Base-by-base conservation (phyloP, 2,797 vertebrate species). In the Avahi laniger region DNA sequence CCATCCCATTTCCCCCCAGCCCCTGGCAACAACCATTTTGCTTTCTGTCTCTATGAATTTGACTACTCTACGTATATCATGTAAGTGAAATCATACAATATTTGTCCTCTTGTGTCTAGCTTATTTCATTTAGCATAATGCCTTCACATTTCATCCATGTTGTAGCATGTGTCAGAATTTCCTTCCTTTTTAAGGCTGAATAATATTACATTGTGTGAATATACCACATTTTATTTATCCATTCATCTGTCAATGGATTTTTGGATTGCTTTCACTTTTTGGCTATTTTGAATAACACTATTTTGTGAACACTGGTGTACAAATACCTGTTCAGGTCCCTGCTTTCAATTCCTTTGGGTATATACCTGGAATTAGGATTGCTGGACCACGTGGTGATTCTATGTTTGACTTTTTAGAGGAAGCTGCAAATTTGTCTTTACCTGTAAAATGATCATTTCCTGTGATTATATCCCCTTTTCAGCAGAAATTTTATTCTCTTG, bases 401-500 rank as follows among this genome's bases (percentile, higher is more conserved):
- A 5, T n/a, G 12, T 65, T 69, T 48, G 63, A 9, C 30, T 35
- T 92, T 93, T 87, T 33, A 78, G 26, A 70, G n/a, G 38, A 89
- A 33, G 0, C 2, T 17, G 18, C 10, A 6, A 2, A 48, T 91
- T 79, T 75, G 5, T 70, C 93, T 94, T 83, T 80, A 69, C n/a
- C 15, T 65, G 24, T 76, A 82, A 78, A 54, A 83, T 73, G 33
- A 85, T 61, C 1, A 70, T 80, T 94, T 95, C n/a, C 35, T 78
- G 26, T 48, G 85, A 81, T 82, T 7, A 50, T 75, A 61, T 65
- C n/a, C 35, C 24, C 14, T 75, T 41, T 38, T 85, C 50, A 82
- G 26, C 63, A 95, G 48, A 80, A 88, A 88, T 70, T 94, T 93
- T 91, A 92, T 38, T 78, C 33, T 82, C 28, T 95, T 76, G 59